These are phyloP conservation scores for Ditylenchus weischeri DNA, from an alignment of 2,888 invertebrate genomes.

Conservation along the genomic window DNA sequence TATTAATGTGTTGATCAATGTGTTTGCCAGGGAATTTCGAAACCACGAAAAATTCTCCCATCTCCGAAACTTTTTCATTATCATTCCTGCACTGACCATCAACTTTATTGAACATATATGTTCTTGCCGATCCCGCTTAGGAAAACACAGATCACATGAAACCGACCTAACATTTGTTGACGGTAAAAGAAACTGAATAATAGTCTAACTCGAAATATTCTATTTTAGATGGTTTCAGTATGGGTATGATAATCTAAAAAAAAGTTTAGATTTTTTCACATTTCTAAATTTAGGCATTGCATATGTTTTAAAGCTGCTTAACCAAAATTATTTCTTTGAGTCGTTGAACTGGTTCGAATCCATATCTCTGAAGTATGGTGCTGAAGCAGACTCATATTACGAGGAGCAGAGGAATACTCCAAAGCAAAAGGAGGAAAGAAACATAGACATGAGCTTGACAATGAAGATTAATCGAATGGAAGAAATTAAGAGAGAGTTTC, in stretches of 20 bases:
- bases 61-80: conserved; percentile 83
- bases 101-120: conserved; percentile 92
- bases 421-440: conserved; percentile 70
- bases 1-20: conserved; percentile 76
- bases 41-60: conserved; percentile 78
- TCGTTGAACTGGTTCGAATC: conserved; percentile 92
- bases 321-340: conserved; percentile 82
- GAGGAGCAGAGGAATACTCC: conserved; percentile 43
- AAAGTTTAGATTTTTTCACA: neutral
- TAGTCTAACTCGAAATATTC: too few relatives aligned
- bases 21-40: conserved; percentile 82
- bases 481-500: conserved; percentile 54
- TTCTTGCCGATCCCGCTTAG: conserved; percentile 84
- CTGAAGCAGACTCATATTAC: conserved; percentile 59
- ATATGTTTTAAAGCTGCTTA: conserved; percentile 82
- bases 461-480: conserved; percentile 81
- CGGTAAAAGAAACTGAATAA: conserved; percentile 24
- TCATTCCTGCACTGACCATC: conserved; percentile 82
- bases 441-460: conserved; percentile 80
- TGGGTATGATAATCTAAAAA: conserved; percentile 69
- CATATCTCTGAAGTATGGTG: conserved; percentile 58
- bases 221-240: conserved; percentile 81
- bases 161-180: conserved; percentile 87
- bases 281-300: conserved; percentile 64
- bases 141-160: conserved; percentile 74